Evolutionary conservation across 2,888 invertebrate species (phyloP).

Genomic region (Volucella inanis): DNA sequence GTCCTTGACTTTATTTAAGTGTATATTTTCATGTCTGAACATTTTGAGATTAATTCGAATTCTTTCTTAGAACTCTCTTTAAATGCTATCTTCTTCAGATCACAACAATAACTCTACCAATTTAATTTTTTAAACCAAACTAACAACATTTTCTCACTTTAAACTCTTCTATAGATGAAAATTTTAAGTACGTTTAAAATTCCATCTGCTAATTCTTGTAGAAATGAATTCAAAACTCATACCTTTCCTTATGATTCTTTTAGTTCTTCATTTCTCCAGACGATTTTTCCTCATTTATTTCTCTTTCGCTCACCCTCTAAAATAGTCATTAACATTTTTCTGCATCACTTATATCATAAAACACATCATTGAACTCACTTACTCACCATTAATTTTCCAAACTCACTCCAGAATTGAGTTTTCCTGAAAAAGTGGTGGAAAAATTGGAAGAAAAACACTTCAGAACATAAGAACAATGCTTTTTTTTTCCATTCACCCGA

Average conservation of each 20-base stretch:
- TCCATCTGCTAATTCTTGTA: constrained; percentile 57
- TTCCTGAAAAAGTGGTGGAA: neutral
- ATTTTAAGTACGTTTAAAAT: neutral
- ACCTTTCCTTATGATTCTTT: neutral
- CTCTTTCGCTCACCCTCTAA: constrained; percentile 12
- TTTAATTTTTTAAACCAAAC: neutral
- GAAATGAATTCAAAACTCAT: neutral
- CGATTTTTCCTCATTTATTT: neutral
- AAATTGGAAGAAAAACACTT: neutral
- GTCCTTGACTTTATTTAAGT: too few species aligned
- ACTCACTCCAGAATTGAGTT: constrained; percentile 25
- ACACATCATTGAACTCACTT: constrained; percentile 43
- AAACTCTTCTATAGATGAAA: neutral
- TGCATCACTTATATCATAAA: constrained; percentile 33
- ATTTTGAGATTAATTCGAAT: too few species aligned
- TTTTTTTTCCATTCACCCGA: too few species aligned
- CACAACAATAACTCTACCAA: neutral
- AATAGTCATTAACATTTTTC: neutral
- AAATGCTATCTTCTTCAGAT: too few species aligned
- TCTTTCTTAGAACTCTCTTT: too few species aligned
- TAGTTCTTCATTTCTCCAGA: constrained; percentile 5
- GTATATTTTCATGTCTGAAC: too few species aligned
- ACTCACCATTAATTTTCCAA: constrained; percentile 35
- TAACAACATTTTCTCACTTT: constrained; percentile 1
- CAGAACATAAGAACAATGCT: neutral